Percentiles rank a stretch among this genome's conserved stretches.
Conservation (phyloP, 2,797 vertebrate species). For the Trachops cirrhosus region DNA sequence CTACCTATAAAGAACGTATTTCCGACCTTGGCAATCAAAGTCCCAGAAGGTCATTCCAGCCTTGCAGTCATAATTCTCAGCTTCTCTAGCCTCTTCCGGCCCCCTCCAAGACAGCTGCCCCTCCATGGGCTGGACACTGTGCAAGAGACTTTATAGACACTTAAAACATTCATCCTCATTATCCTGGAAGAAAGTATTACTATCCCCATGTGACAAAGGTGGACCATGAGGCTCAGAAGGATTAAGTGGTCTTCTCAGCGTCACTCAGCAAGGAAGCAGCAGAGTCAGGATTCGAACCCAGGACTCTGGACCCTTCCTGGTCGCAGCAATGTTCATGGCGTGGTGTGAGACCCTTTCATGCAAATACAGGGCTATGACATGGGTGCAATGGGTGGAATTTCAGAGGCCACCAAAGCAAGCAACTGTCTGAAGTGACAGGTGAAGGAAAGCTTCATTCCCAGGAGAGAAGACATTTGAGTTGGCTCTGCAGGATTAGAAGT, state of each 20-base stretch:
- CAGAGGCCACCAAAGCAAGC: accelerated
- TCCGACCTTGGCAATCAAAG: not conserved
- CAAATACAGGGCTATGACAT: not conserved
- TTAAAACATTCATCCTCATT: not conserved
- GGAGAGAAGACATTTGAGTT: not conserved
- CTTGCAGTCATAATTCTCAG: not conserved
- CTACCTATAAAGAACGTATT: not conserved
- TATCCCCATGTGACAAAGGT: not conserved
- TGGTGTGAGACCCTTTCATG: not conserved
- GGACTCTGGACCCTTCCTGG: not conserved
- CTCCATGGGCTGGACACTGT: not conserved
- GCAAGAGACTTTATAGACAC: not conserved
- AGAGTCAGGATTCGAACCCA: not conserved
- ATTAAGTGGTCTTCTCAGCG: too few species aligned
- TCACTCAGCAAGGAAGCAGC: not conserved
- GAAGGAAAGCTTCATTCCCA: not conserved
- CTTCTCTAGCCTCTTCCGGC: not conserved
- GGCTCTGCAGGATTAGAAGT: not conserved
- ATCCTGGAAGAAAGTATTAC: not conserved
- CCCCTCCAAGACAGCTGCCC: not conserved
- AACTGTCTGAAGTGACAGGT: not conserved
- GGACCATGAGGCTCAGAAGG: not conserved
- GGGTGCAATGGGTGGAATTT: not conserved
- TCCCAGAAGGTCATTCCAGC: not conserved
- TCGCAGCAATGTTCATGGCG: not conserved